Evolutionary conservation across 2,888 invertebrate genomes (phyloP).

Genomic region (Drosophila stalkeri): DNA sequence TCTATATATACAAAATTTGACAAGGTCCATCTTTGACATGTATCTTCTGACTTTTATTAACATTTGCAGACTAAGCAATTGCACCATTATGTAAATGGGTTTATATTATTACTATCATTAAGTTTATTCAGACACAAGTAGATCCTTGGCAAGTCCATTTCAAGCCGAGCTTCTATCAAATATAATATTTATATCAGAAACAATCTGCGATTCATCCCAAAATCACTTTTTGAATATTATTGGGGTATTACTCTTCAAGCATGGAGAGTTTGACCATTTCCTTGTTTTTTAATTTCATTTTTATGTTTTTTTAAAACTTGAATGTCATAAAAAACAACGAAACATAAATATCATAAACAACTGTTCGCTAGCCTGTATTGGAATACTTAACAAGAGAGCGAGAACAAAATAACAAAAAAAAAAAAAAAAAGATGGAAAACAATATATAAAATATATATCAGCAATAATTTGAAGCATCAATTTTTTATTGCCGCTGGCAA

Average conservation of each 20-base stretch:
- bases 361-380: neutral
- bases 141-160: neutral
- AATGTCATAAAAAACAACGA: conserved; percentile 34
- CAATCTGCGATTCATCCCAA: neutral
- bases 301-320: conserved; percentile 22
- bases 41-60: too few species aligned
- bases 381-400: conserved; percentile 3
- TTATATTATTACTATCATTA: neutral
- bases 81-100: too few species aligned
- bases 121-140: neutral
- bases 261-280: neutral
- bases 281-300: conserved; percentile 15
- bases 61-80: too few species aligned
- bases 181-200: neutral
- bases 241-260: neutral
- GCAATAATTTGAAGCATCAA: conserved; percentile 77
- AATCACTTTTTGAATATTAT: neutral
- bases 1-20: too few species aligned
- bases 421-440: neutral
- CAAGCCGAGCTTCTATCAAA: neutral
- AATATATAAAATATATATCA: conserved; percentile 55
- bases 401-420: neutral
- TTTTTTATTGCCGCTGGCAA: conserved; percentile 75
- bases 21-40: too few species aligned
- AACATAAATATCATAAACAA: conserved; percentile 39